Conservation (phyloP, 2,888 invertebrate species). For the Therioaphis trifolii region DNA sequence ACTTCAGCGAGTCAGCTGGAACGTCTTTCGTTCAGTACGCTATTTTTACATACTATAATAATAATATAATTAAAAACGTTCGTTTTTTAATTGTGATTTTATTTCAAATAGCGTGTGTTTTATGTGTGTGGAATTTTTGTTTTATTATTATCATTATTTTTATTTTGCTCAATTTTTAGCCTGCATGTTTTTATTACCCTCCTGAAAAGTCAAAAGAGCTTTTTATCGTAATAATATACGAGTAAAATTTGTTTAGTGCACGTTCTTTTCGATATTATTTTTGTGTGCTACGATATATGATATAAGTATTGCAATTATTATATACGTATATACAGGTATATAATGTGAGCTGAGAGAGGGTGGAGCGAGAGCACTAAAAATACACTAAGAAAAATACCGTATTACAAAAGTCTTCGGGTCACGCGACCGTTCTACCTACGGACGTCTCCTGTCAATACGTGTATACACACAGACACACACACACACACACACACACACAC, state of each 20-base stretch:
- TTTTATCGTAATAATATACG: constrained; percentile 37
- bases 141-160: constrained; percentile 30
- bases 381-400: constrained; percentile 40
- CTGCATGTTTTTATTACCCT: constrained; percentile 57
- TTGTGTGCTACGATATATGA: constrained; percentile 2
- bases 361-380: constrained; percentile 33
- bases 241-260: constrained; percentile 45
- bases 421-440: constrained; percentile 62
- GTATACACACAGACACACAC: neutral
- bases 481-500: neutral
- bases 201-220: constrained; percentile 52
- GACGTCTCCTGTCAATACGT: constrained; percentile 55
- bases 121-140: constrained; percentile 41
- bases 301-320: constrained; percentile 18
- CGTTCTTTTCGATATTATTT: constrained; percentile 50
- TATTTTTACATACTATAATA: constrained; percentile 3
- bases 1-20: constrained; percentile 90
- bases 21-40: constrained; percentile 63
- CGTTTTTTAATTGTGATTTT: constrained; percentile 33
- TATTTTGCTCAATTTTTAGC: constrained; percentile 46
- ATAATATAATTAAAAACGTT: constrained; percentile 1
- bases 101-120: constrained; percentile 36
- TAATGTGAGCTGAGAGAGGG: neutral
- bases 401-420: constrained; percentile 55
- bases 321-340: neutral